Conservation (phyloP, 2,888 invertebrate genomes). For the Gymnoscelis rufifasciata region DNA sequence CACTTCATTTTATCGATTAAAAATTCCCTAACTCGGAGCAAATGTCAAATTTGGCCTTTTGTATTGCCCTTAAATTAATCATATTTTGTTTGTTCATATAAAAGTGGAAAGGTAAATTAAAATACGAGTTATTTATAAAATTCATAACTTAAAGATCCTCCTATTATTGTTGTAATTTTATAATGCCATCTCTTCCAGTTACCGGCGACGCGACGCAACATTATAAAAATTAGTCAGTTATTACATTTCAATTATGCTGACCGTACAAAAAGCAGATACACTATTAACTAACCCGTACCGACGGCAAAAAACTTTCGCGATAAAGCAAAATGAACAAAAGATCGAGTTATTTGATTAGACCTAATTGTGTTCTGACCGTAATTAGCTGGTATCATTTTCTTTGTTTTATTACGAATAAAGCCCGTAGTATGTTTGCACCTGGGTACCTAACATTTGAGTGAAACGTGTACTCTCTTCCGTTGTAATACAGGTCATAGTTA, state of each 20-base stretch:
- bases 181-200: conserved; percentile 11
- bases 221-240: conserved; percentile 30
- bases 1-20: no score
- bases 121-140: no score
- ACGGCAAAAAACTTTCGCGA: conserved; percentile 45
- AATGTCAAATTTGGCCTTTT: no score
- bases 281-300: conserved; percentile 39
- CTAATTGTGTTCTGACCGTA: conserved; percentile 74
- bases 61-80: no score
- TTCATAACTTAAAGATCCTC: no score
- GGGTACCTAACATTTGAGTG: conserved; percentile 14
- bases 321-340: conserved; percentile 59
- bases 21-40: no score
- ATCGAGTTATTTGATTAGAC: conserved; percentile 74
- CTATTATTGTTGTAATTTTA: no score
- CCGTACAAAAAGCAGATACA: conserved; percentile 35
- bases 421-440: conserved; percentile 32
- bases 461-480: conserved; percentile 38
- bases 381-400: conserved; percentile 75
- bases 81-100: no score
- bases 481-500: conserved; percentile 25
- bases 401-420: conserved; percentile 67
- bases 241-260: conserved; percentile 41
- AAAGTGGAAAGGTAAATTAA: no score
- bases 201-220: conserved; percentile 10